A percentile compares a stretch with the other conserved stretches of the same genome.
Evolutionary conservation across 2,797 vertebrate genomes (phyloP).

Genomic region (Danionella dracula): DNA sequence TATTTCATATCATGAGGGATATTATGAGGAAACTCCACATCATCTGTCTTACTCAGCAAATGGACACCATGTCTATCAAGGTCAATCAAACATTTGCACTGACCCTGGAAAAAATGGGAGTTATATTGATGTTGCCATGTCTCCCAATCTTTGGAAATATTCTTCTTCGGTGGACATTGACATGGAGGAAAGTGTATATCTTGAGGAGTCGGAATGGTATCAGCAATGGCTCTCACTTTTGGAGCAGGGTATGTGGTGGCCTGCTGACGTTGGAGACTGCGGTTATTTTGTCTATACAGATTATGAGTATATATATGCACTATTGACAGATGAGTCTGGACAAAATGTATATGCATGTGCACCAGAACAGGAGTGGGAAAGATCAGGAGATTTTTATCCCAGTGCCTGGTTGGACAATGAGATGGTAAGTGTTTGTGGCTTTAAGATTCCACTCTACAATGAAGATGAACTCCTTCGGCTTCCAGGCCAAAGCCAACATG

Average conservation of each 20-base stretch:
- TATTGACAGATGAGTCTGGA: constrained; percentile 88
- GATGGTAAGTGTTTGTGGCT: constrained; percentile 81
- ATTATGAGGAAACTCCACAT: constrained; percentile 72
- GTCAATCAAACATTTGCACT: constrained; percentile 53
- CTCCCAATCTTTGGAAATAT: constrained; percentile 69
- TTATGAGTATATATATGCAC: constrained; percentile 86
- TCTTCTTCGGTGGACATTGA: constrained; percentile 63
- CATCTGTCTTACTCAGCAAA: constrained; percentile 69
- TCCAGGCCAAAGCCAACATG: constrained; percentile 70
- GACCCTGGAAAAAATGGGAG: constrained; percentile 60
- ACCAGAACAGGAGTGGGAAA: constrained; percentile 73
- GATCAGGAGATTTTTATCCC: constrained; percentile 63
- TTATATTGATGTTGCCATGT: constrained; percentile 47
- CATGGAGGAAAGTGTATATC: constrained; percentile 67
- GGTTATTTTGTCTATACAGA: constrained; percentile 94
- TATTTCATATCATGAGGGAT: constrained; percentile 73
- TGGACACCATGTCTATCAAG: constrained; percentile 62
- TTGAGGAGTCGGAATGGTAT: constrained; percentile 80
- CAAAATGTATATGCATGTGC: constrained; percentile 86
- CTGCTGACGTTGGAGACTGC: constrained; percentile 87
- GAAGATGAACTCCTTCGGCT: constrained; percentile 86
- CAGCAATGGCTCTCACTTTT: constrained; percentile 87
- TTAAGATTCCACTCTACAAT: constrained; percentile 84
- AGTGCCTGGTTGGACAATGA: constrained; percentile 71
- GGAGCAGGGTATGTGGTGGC: constrained; percentile 93